Evolutionary conservation across 2,113 vertebrate genomes (phyloP).

Genomic region (Microtus oregoni): DNA sequence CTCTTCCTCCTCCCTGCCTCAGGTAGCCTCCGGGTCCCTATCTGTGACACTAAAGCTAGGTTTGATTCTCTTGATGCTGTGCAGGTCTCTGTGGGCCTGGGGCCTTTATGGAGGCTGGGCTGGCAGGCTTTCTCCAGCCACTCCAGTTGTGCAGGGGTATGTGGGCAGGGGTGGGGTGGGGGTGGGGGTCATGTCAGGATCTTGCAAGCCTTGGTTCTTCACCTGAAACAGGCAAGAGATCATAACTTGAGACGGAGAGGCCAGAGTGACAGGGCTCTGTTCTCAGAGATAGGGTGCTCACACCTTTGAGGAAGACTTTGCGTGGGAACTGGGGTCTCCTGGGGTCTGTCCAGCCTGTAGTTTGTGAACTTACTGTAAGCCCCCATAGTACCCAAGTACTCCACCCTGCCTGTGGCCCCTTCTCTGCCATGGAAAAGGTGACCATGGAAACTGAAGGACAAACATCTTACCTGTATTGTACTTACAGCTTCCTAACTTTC

Average conservation of each 20-base stretch:
- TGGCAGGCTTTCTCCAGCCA: neutral
- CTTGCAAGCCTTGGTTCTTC: neutral
- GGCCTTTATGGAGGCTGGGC: neutral
- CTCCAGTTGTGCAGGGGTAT: neutral
- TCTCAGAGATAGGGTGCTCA: neutral
- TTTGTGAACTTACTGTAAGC: neutral
- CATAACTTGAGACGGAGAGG: neutral
- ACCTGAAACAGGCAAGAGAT: neutral
- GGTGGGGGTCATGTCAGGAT: neutral
- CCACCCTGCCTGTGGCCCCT: neutral
- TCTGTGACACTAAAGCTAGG: neutral
- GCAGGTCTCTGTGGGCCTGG: neutral
- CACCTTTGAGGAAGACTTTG: neutral
- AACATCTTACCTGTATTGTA: constrained; percentile 38
- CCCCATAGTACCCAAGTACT: neutral
- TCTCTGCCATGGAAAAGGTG: neutral
- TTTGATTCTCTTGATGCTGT: neutral
- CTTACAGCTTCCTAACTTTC: constrained; percentile 23
- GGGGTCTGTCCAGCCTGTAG: neutral
- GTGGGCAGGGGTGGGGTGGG: neutral
- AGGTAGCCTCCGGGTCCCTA: neutral
- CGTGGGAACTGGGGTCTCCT: no score
- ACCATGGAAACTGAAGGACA: neutral
- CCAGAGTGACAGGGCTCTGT: neutral
- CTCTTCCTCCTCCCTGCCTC: neutral